Evolutionary conservation across 2,888 invertebrate species (phyloP), one percentile per base, ranked within the genome.

Genomic region (Sepioteuthis lessoniana): DNA sequence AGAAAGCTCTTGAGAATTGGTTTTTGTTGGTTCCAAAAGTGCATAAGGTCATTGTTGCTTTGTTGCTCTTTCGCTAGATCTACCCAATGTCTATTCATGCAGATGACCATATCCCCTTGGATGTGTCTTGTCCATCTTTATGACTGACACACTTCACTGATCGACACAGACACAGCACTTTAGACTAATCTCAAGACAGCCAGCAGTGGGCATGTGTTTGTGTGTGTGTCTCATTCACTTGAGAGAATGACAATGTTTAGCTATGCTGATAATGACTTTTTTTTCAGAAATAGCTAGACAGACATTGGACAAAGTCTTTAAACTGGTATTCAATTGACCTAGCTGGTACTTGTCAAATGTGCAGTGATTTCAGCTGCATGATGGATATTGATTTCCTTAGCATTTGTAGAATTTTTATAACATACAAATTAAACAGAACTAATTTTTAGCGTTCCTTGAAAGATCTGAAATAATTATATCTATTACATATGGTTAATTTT

Each of bases 21-120:
- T 76, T 76, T 76, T 76, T n/a, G 76, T 76, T 76, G 76, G n/a
- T 76, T 76, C 76, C n/a, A 76, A 76, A 76, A 76, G 76, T 76
- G n/a, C 35, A 76, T 35, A 25, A 76, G 76, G 76, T 76, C 76
- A n/a, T 76, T 35, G n/a, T 7, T 76, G 76, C 76, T 76, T 76
- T 76, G 76, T 76, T 76, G 76, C 76, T 76, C 76, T 76, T 76
- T 76, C 19, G 35, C 76, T 76, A 76, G 76, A 76, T 76, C 76
- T 76, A 76, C 16, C 76, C 76, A 76, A 19, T 76, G 76, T 76
- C 76, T 35, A 76, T 76, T 76, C 76, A 76, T 76, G 76, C 76
- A 35, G 76, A 76, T 76, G 76, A 76, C 76, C 76, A 76, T 76
- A 76, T 76, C n/a, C 76, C 76, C 76, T 76, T 76, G 76, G 76